phyloP scores from a whole-genome alignment of 2,113 vertebrate species.

The Lethenteron reissneri region DNA sequence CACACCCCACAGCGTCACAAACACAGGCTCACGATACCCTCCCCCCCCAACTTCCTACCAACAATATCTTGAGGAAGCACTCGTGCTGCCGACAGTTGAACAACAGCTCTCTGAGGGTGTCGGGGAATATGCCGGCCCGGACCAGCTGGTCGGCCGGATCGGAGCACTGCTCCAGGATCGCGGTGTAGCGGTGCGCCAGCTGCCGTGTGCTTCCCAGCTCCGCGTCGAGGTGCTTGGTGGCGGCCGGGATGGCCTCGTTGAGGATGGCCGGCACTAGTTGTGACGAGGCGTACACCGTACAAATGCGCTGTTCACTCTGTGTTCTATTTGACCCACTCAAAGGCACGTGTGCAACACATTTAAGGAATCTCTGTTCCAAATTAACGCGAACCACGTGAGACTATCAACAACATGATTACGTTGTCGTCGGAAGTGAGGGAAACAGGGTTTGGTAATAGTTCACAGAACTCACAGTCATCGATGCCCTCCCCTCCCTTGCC shows the following conservation, averaged over 20 bases:
- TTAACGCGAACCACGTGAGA: too few relatives aligned
- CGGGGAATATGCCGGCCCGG: slow-evolving; percentile 8
- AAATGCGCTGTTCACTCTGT: too few relatives aligned
- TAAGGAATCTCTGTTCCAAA: too few relatives aligned
- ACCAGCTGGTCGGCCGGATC: slow-evolving; percentile 5
- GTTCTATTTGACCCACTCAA: too few relatives aligned
- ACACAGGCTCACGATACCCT: too few relatives aligned
- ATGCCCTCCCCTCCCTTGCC: slow-evolving; percentile 32
- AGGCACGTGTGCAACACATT: too few relatives aligned
- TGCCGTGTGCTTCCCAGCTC: slow-evolving; percentile 23
- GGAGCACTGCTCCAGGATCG: slow-evolving; percentile 33
- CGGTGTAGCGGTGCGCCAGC: slow-evolving; percentile 33
- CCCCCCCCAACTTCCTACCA: slow-evolving; percentile 30
- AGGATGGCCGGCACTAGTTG: slow-evolving; percentile 39
- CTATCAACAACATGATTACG: not conserved
- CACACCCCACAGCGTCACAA: too few relatives aligned
- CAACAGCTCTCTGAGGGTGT: slow-evolving; percentile 39
- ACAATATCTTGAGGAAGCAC: slow-evolving; percentile 40
- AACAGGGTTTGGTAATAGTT: not conserved
- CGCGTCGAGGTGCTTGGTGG: slow-evolving; percentile 19
- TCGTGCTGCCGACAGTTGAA: slow-evolving; percentile 56
- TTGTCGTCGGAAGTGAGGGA: not conserved
- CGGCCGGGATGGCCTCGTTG: slow-evolving; percentile 24
- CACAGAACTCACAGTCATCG: slow-evolving; percentile 30
- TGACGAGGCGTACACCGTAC: too few relatives aligned